Evolutionary conservation across 1,140 invertebrate genomes (phyloP).

Genomic region (Battus philenor): DNA sequence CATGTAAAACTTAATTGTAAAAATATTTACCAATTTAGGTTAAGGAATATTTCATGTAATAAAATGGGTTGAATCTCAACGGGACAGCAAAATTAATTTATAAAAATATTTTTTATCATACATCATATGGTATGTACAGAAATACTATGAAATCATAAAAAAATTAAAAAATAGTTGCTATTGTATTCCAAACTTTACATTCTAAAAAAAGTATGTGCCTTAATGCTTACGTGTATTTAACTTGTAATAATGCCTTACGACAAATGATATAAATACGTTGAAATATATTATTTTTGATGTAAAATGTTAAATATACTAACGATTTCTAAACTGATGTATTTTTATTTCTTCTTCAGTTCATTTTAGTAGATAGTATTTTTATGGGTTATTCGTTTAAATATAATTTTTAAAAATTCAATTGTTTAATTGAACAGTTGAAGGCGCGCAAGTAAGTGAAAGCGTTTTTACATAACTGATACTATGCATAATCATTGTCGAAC

Average conservation of each 20-base stretch:
- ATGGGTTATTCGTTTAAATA: too few species aligned
- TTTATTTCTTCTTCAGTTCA: constrained; percentile 4
- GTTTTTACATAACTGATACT: too few species aligned
- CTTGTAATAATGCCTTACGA: constrained; percentile 6
- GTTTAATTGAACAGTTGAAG: too few species aligned
- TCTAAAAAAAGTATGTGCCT: constrained; percentile 27
- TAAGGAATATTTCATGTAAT: constrained; percentile 12
- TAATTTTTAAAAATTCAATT: too few species aligned
- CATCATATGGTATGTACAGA: background rate
- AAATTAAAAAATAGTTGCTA: background rate
- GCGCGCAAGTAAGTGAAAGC: too few species aligned
- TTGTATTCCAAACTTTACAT: background rate
- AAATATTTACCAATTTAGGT: constrained; percentile 12
- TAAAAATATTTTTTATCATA: too few species aligned
- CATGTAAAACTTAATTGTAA: constrained; percentile 13
- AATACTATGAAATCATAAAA: background rate
- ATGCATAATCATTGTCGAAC: too few species aligned
- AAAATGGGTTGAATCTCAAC: constrained; percentile 5
- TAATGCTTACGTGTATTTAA: constrained; percentile 14
- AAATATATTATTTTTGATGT: constrained; percentile 29
- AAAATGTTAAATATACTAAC: constrained; percentile 48
- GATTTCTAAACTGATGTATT: constrained; percentile 18
- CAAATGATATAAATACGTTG: constrained; percentile 6
- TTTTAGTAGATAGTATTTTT: too few species aligned
- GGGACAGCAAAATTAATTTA: constrained; percentile 4